Evolutionary conservation across 2,113 vertebrate genomes (phyloP).

Genomic region (Ia io): DNA sequence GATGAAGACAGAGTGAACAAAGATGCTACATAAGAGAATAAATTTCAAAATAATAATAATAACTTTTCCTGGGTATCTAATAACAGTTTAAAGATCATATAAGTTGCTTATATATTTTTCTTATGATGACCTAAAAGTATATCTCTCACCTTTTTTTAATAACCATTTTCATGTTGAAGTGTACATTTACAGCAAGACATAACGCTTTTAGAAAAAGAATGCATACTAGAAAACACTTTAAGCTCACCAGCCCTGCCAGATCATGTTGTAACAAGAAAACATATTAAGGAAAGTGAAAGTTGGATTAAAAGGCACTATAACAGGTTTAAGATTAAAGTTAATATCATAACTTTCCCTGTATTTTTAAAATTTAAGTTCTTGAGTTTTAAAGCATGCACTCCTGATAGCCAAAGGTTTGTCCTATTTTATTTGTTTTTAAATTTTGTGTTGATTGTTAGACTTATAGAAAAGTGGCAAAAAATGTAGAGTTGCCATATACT

Average conservation of each 20-base stretch:
- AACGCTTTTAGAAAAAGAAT: not conserved
- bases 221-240: not conserved
- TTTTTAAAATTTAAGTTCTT: not conserved
- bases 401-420: not conserved
- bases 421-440: constrained; percentile 2
- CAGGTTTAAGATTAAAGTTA: constrained; percentile 10
- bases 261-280: not conserved
- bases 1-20: not conserved
- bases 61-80: constrained; percentile 15
- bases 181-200: not conserved
- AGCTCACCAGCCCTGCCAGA: not conserved
- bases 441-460: not conserved
- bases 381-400: not conserved
- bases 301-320: not conserved
- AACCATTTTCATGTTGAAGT: not conserved
- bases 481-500: not conserved
- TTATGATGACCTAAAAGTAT: not conserved
- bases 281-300: not conserved
- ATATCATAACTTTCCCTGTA: not conserved
- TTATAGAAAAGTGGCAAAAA: constrained; percentile 8
- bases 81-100: not conserved
- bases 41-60: not conserved
- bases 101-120: not conserved
- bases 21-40: not conserved
- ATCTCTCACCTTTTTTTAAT: not conserved